These are phyloP conservation scores for Mythimna impura DNA, from an alignment of 2,888 invertebrate genomes.

Conservation along the genomic window DNA sequence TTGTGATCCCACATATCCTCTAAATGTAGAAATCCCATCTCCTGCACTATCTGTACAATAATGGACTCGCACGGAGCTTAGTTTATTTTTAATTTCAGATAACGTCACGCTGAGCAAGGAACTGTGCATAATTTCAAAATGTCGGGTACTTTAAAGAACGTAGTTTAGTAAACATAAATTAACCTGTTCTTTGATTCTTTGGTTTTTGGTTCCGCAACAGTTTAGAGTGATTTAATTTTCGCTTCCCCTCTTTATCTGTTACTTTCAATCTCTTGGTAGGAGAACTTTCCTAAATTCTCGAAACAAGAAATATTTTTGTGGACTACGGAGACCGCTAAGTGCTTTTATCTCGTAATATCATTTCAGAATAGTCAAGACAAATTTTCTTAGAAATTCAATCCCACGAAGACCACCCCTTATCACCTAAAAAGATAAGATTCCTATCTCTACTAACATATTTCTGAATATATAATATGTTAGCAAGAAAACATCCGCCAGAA, in stretches of 20 bases:
- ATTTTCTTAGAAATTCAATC: not conserved
- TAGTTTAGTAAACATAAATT: constrained; percentile 16
- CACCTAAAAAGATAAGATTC: not conserved
- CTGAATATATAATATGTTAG: not conserved
- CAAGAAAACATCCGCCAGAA: not conserved
- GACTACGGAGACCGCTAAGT: not conserved
- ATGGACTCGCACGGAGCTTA: constrained; percentile 48
- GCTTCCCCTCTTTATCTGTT: not conserved
- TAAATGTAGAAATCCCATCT: constrained; percentile 27
- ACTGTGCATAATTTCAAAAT: constrained; percentile 54
- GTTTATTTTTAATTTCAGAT: constrained; percentile 64
- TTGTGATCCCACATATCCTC: constrained; percentile 23
- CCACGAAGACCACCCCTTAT: not conserved
- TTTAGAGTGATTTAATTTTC: not conserved
- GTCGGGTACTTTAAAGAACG: constrained; percentile 41
- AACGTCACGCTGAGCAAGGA: constrained; percentile 58
- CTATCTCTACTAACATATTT: not conserved
- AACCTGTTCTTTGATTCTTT: not conserved
- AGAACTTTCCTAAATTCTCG: not conserved
- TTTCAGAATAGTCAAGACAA: not conserved
- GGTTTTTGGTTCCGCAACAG: not conserved
- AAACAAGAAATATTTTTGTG: not conserved
- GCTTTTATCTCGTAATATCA: not conserved
- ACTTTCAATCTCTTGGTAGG: constrained; percentile 1
- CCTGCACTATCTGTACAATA: constrained; percentile 41